phyloP scores from a whole-genome alignment of 2,888 invertebrate species.

The Sceliomorpha sp. region DNA sequence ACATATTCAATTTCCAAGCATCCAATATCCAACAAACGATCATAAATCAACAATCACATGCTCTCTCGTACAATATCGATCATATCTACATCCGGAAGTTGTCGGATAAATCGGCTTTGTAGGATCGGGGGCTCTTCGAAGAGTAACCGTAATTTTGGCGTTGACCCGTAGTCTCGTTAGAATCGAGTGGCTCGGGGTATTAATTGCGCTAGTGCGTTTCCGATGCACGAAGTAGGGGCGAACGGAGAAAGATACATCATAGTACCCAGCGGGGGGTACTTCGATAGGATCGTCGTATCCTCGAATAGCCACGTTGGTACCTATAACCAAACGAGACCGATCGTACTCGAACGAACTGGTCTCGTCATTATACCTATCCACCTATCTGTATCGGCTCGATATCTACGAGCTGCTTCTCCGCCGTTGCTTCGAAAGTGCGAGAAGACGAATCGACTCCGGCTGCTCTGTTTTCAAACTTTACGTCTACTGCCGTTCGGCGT shows the following conservation, averaged over 20 bases:
- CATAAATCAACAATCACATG: conserved; percentile 29
- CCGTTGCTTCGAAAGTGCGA: conserved; percentile 42
- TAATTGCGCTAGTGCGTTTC: conserved; percentile 51
- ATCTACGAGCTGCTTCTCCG: conserved; percentile 29
- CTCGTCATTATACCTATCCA: conserved; percentile 70
- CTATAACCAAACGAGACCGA: conserved; percentile 52
- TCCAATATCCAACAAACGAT: conserved; percentile 30
- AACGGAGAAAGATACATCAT: conserved; percentile 79
- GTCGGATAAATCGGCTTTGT: conserved; percentile 37
- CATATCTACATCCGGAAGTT: conserved; percentile 32
- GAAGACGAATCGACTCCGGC: conserved; percentile 19
- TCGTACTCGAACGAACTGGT: conserved; percentile 52
- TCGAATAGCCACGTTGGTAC: conserved; percentile 69
- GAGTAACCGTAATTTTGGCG: conserved; percentile 29
- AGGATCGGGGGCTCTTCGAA: conserved; percentile 27
- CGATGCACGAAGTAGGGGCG: conserved; percentile 66
- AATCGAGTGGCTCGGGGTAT: conserved; percentile 56
- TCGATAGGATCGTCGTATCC: conserved; percentile 61
- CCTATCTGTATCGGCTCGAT: conserved; percentile 68
- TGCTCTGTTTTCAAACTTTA: conserved; percentile 37
- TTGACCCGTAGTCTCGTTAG: conserved; percentile 50
- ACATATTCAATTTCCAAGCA: conserved; percentile 30
- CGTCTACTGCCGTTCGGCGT: conserved; percentile 30
- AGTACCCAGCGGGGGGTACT: conserved; percentile 70
- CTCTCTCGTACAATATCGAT: conserved; percentile 5